Conservation (phyloP, 2,797 vertebrate species). For the Poeciliopsis paucimaculata region DNA sequence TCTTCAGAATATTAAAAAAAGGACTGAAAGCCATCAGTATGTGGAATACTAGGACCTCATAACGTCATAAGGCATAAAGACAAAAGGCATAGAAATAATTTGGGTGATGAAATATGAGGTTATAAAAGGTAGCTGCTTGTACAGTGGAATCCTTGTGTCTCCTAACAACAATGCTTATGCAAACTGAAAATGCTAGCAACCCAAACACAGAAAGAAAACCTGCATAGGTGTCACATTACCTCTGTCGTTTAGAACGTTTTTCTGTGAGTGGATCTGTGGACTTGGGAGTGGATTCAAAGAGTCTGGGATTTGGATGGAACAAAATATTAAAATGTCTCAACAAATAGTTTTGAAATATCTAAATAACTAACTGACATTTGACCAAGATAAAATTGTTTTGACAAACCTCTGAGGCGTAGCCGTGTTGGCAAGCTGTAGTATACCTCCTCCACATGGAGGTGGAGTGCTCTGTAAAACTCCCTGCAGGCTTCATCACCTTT, state of each 20-base stretch:
- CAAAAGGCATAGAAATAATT: background rate
- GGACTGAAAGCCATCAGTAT: background rate
- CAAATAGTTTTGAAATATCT: background rate
- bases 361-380: background rate
- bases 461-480: constrained; percentile 95
- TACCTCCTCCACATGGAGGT: constrained; percentile 91
- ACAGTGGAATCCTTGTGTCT: background rate
- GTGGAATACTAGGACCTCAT: background rate
- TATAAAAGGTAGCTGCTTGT: background rate
- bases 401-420: constrained; percentile 80
- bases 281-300: constrained; percentile 61
- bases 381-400: background rate
- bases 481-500: constrained; percentile 91
- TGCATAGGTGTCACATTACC: constrained; percentile 54
- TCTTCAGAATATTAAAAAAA: background rate
- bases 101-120: background rate
- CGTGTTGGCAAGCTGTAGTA: constrained; percentile 91
- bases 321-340: background rate
- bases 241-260: constrained; percentile 77
- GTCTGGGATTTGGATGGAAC: constrained; percentile 52
- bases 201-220: background rate
- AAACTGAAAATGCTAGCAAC: background rate
- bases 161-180: background rate
- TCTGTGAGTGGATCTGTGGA: constrained; percentile 48
- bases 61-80: background rate